phyloP scores from a whole-genome alignment of 1,140 invertebrate genomes.

The Calliphora vicina region DNA sequence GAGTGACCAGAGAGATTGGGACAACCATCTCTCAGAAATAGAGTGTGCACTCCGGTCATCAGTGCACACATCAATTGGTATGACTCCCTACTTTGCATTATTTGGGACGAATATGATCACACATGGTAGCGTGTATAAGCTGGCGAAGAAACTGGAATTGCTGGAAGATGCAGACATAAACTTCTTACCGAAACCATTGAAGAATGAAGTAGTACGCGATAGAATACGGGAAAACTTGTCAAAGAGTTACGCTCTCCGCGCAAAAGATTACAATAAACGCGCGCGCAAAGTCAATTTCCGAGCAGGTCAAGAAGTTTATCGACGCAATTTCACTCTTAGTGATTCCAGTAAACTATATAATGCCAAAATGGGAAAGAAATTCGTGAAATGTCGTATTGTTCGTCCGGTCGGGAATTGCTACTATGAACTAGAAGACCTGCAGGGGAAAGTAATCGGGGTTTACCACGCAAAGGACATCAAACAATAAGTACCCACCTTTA shows the following conservation, averaged over 20 bases:
- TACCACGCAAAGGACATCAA: neutral
- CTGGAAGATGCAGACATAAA: neutral
- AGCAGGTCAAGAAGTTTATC: neutral
- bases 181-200: neutral
- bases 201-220: neutral
- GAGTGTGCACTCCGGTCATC: no score
- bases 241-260: neutral
- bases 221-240: neutral
- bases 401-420: neutral
- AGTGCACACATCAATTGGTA: no score
- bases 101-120: no score
- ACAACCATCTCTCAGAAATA: no score
- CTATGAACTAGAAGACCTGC: conserved; percentile 1
- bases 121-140: neutral
- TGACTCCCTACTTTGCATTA: no score
- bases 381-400: neutral
- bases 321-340: neutral
- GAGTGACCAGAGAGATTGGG: no score
- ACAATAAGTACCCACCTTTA: neutral
- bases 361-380: neutral
- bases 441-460: neutral
- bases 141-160: neutral
- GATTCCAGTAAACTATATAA: neutral
- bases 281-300: neutral
- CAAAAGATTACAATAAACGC: no score